Evolutionary conservation across 2,888 invertebrate genomes (phyloP).

Genomic region (Diplolepis rosae): DNA sequence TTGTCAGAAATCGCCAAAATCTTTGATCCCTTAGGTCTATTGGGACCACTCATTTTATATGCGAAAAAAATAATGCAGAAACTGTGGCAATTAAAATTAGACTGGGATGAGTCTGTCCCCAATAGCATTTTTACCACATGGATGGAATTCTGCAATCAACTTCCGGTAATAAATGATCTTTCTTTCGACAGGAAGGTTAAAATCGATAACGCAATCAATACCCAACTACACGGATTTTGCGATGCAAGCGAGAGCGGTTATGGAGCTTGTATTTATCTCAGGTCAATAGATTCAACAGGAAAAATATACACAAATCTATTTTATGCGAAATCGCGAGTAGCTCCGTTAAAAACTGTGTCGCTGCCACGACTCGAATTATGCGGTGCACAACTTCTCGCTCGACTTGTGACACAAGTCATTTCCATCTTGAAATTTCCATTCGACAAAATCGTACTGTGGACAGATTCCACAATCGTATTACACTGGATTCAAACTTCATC

Average conservation of each 20-base stretch:
- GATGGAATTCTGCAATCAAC: constrained; percentile 30
- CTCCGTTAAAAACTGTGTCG: background rate
- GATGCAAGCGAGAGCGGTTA: constrained; percentile 43
- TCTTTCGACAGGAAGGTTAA: background rate
- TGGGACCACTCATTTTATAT: constrained; percentile 40
- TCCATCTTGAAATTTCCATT: background rate
- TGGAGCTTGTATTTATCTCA: constrained; percentile 39
- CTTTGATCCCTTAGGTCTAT: constrained; percentile 35
- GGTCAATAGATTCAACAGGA: background rate
- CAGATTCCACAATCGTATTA: constrained; percentile 45
- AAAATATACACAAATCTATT: background rate
- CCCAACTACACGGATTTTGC: constrained; percentile 45
- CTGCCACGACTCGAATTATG: background rate
- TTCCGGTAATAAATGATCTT: background rate
- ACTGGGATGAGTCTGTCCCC: constrained; percentile 48
- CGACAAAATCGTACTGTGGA: constrained; percentile 38
- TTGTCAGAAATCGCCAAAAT: background rate
- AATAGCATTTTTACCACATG: constrained; percentile 34
- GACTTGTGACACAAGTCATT: background rate
- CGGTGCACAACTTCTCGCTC: background rate
- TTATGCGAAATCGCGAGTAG: background rate
- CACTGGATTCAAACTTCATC: constrained; percentile 48
- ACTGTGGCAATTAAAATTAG: constrained; percentile 38
- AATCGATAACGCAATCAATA: background rate
- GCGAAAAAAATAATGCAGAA: constrained; percentile 45